Evolutionary conservation across 64 coral and sea anemone species (phyloP), one percentile per base, ranked within the genome.

Genomic region (Actinia tenebrosa): DNA sequence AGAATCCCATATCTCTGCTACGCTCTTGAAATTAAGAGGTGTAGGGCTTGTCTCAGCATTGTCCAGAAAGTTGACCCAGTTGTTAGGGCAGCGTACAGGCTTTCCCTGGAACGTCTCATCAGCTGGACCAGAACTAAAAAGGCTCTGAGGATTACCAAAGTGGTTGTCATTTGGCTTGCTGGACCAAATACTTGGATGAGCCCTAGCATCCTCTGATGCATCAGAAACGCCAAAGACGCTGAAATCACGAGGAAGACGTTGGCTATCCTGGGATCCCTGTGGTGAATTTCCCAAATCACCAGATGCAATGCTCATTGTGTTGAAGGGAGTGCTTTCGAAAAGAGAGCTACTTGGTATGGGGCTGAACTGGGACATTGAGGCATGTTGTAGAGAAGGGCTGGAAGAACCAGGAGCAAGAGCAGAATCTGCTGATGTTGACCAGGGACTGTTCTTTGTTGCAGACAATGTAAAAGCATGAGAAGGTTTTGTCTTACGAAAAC

Each of bases 41-140:
- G 50, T 71, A 46, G 80, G 18, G 85, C 86, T 44, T 64, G 79
- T 71, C 30, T 90, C 87, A 86, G 69, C 86, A 37, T 64, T 84
- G 63, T 93, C 94, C 56, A 97, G 81, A 66, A 97, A 97, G 86
- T 97, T 97, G 26, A 97, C 94, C 94, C 94, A 97, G 75, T 97
- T 97, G 75, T 93, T 97, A 27, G 91, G 55, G 11, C 63, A 88
- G 45, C 88, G 66, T 10, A 87, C 64, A 16, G 55, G 62, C 86
- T 85, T 97, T 5, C 86, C 91, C 46, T 77, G 81, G 45, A 89
- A 90, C 14, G 72, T 79, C 10, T 97, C 94, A 19, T 93, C 84
- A 3, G 88, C 22, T n/a, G 90, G 13, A 17, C 72, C 80, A 23
- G 88, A 77, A 44, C 94, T 97, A 69, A 97, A 97, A 45, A 97